Evolutionary conservation across 1,140 invertebrate species (phyloP), one percentile per base, ranked within the genome.

Genomic region (Drosophila dunni): DNA sequence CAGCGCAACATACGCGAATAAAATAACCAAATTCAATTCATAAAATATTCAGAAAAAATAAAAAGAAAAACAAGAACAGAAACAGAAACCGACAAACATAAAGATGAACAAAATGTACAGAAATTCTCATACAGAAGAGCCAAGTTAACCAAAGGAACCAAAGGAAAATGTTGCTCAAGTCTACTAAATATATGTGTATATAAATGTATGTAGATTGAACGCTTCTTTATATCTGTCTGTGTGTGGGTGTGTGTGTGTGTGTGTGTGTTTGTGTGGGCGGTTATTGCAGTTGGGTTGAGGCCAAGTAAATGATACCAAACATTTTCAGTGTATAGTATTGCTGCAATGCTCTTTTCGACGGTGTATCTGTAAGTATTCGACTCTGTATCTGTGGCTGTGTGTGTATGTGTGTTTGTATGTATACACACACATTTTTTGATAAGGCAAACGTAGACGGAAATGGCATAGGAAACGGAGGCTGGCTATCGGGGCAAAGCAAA

Each of bases 21-120:
- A 88, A 88, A 88, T 89, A 89, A 88, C 80, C 77, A 84, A 89
- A 89, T 89, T 89, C 85, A 89, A 90, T 84, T 89, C 78, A 89
- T 89, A 89, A 89, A 89, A 84, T 75, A 89, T 89, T 89, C 84
- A 89, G 80, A 82, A 86, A 81, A 51, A 67, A 63, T 36, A 34
- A 53, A 62, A 67, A 48, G 64, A 45, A 64, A 56, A 34, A 54
- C 34, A 62, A 45, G 72, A 46, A 44, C 38, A 53, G 48, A 69
- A 46, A 44, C 38, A 53, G 48, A 69, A 50, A 69, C 56, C 13
- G 44, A 68, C 40, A 77, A 29, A 77, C 36, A 65, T 58, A 13
- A 73, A 79, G 54, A 20, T 33, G 10, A 53, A 56, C 56, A 66
- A 75, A 74, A 65, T 73, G 61, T 71, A 71, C 61, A 65, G 61